These are phyloP conservation scores for Chloroceryle inda DNA, from an alignment of 2,797 vertebrate species.

Conservation along the genomic window DNA sequence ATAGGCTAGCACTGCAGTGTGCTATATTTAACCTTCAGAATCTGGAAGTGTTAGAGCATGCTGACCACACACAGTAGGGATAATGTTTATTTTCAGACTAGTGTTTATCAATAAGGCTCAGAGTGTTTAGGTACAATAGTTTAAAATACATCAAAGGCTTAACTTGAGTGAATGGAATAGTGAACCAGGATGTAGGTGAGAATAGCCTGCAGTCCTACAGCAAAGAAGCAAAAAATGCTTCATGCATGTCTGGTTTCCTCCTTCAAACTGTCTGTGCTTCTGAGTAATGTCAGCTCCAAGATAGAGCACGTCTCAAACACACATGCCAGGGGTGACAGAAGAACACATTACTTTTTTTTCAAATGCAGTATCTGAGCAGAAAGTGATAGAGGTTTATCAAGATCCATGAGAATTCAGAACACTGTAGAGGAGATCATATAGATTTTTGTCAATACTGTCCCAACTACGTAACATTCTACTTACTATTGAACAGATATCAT, in stretches of 20 bases:
- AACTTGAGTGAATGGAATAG: background rate
- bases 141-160: constrained; percentile 28
- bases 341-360: background rate
- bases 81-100: background rate
- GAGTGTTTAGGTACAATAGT: background rate
- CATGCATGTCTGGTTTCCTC: background rate
- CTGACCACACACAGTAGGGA: background rate
- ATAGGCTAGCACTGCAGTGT: background rate
- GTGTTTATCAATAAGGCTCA: background rate
- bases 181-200: background rate
- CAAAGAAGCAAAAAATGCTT: background rate
- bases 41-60: background rate
- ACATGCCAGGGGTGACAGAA: background rate
- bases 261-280: background rate
- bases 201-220: background rate
- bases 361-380: background rate
- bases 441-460: background rate
- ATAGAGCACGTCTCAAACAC: background rate
- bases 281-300: background rate
- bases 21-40: constrained; percentile 14
- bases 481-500: background rate
- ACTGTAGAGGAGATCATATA: background rate
- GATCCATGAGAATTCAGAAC: background rate
- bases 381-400: background rate
- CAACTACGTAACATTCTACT: background rate